Percentiles rank a stretch among this genome's conserved stretches.
Evolutionary conservation across 1,140 invertebrate genomes (phyloP).

Genomic region (Lasioglossum baleicum): DNA sequence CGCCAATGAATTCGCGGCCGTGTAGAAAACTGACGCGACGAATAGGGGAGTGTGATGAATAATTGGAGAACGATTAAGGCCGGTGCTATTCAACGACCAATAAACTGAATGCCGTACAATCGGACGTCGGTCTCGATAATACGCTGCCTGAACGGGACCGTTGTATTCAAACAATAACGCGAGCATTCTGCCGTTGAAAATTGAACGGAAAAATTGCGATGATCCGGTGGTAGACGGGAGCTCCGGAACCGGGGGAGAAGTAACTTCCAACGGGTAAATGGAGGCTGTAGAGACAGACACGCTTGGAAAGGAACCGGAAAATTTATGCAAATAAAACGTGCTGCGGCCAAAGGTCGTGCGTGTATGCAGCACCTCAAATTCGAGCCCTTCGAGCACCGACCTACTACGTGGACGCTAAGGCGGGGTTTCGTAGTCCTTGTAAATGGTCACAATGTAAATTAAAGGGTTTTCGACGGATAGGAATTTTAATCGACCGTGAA

Average conservation of each 20-base stretch:
- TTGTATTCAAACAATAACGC: neutral
- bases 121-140: neutral
- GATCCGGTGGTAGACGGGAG: neutral
- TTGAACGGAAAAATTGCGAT: neutral
- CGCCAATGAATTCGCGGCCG: neutral
- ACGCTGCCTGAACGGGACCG: too few species aligned
- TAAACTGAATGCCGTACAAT: too few species aligned
- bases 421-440: conserved; percentile 72
- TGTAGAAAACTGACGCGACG: neutral
- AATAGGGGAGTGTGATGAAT: neutral
- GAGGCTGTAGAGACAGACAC: neutral
- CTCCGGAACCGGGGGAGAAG: too few species aligned
- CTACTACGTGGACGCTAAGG: conserved; percentile 65
- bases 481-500: conserved; percentile 67
- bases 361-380: conserved; percentile 46
- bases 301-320: neutral
- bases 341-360: conserved; percentile 2
- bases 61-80: neutral
- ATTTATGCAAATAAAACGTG: conserved; percentile 36
- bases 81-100: neutral
- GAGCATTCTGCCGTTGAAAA: neutral
- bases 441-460: conserved; percentile 62
- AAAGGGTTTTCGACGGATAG: conserved; percentile 59
- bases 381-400: conserved; percentile 1
- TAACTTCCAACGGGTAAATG: too few species aligned